Conservation (phyloP, 2,113 vertebrate genomes). For the Ascaphus truei region DNA sequence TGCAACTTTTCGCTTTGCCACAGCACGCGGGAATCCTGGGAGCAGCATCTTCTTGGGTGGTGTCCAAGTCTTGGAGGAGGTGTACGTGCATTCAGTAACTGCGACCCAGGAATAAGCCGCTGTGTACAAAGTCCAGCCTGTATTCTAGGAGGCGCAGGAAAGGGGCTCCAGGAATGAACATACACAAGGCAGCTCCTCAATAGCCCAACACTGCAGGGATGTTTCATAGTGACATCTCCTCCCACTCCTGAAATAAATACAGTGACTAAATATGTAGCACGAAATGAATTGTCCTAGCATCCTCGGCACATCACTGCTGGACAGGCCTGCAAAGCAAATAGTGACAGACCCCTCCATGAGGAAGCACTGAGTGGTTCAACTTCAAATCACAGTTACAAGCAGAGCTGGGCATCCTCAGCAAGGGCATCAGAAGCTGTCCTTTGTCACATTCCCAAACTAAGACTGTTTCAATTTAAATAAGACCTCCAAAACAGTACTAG, state of each 20-base stretch:
- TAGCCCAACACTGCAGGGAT: conserved; percentile 36
- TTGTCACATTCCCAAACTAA: no score
- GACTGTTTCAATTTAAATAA: no score
- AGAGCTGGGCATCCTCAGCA: conserved; percentile 2
- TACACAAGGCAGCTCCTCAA: conserved; percentile 40
- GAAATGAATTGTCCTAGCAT: no score
- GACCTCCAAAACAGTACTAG: no score
- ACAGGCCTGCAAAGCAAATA: no score
- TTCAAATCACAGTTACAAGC: conserved; percentile 5
- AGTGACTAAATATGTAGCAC: conserved; percentile 39
- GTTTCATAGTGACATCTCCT: conserved; percentile 57
- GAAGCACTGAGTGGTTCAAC: no score
- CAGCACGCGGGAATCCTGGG: conserved; percentile 45
- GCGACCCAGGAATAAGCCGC: not conserved
- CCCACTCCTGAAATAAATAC: conserved; percentile 22
- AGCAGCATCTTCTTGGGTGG: conserved; percentile 39
- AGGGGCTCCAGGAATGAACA: conserved; percentile 15
- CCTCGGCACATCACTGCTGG: no score
- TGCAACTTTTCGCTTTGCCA: conserved; percentile 59
- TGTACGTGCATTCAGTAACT: not conserved
- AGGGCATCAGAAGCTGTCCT: no score
- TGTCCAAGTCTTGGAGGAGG: conserved; percentile 38
- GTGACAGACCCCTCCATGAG: no score
- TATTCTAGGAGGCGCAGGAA: conserved; percentile 21
- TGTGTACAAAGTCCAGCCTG: conserved; percentile 20